Evolutionary conservation across 30 jellyfish, hydroid and myxozoan species (phyloP).

Genomic region (Chrysaora quinquecirrha): DNA sequence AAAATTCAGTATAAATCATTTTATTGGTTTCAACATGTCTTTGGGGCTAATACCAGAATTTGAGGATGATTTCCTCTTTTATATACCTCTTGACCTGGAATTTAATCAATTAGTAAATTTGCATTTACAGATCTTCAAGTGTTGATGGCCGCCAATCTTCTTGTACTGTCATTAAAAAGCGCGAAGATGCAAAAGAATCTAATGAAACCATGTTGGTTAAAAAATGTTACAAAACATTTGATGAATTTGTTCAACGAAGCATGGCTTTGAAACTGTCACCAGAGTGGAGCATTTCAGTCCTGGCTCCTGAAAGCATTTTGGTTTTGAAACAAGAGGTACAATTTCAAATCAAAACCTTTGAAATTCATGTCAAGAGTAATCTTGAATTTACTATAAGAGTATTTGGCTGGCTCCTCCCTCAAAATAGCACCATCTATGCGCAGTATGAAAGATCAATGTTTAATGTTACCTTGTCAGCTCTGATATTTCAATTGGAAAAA

Average conservation of each 20-base stretch:
- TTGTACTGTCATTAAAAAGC: not conserved
- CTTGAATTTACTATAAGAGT: not conserved
- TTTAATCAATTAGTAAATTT: too few species aligned
- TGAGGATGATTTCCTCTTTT: not conserved
- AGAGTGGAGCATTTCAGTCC: not conserved
- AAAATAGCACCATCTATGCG: not conserved
- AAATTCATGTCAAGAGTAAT: too few species aligned
- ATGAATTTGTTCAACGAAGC: not conserved
- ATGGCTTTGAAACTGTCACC: not conserved
- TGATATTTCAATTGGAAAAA: not conserved
- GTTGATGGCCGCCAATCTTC: not conserved
- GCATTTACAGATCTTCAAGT: not conserved
- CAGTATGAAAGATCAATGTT: constrained; percentile 13
- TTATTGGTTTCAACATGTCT: not conserved
- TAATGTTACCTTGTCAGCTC: constrained; percentile 5
- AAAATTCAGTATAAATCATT: not conserved
- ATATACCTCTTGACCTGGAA: too few species aligned
- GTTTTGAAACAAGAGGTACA: not conserved
- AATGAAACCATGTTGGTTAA: too few species aligned
- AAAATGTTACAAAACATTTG: too few species aligned
- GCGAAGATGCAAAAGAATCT: not conserved
- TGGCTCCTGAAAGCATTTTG: not conserved
- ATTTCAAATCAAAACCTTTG: not conserved
- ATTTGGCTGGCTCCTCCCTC: constrained; percentile 8
- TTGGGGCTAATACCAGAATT: not conserved